A percentile compares a stretch with the other conserved stretches of the same genome.
Conservation (phyloP, 1,140 invertebrate genomes). For the Galendromus occidentalis region DNA sequence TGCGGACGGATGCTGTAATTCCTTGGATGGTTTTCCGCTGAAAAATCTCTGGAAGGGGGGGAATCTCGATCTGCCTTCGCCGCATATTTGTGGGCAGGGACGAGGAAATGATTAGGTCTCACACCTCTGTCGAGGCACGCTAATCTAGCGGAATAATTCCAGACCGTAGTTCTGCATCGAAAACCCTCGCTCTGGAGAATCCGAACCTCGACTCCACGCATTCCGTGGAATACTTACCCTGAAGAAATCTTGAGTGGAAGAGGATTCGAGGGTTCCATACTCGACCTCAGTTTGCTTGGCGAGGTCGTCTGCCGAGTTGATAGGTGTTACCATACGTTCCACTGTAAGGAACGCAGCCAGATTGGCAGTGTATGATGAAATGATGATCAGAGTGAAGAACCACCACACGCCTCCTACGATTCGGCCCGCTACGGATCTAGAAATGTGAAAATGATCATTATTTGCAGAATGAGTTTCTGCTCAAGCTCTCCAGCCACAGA, state of each 20-base stretch:
- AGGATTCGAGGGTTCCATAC: conserved; percentile 64
- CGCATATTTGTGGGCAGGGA: no score
- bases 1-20: no score
- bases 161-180: no score
- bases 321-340: conserved; percentile 80
- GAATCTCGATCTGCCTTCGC: no score
- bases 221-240: conserved; percentile 47
- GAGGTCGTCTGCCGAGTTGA: conserved; percentile 79
- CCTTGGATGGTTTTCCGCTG: no score
- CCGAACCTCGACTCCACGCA: no score
- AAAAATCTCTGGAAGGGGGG: no score
- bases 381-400: conserved; percentile 96
- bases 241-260: conserved; percentile 81
- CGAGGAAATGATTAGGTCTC: no score
- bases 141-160: no score
- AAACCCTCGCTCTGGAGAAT: neutral
- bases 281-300: conserved; percentile 83
- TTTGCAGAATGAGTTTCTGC: no score
- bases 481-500: no score
- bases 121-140: no score
- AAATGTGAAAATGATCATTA: conserved; percentile 17
- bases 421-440: conserved; percentile 67
- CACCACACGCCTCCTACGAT: conserved; percentile 95
- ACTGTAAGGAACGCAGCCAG: conserved; percentile 87
- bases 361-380: conserved; percentile 95